Evolutionary conservation across 2,888 invertebrate species (phyloP).

Genomic region (Ommatoiulus sabulosus): DNA sequence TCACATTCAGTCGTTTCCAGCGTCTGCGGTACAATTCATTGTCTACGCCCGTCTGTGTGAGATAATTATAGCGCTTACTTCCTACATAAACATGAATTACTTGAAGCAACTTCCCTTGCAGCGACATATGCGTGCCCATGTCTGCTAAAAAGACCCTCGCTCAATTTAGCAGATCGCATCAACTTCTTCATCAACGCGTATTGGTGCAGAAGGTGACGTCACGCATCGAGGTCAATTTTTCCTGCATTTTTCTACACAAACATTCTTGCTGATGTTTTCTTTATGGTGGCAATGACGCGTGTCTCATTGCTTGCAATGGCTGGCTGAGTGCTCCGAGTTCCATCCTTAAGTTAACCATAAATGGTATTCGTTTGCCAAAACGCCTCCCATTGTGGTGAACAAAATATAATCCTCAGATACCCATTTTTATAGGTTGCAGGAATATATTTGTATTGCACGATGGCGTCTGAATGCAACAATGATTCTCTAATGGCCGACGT

Average conservation of each 20-base stretch:
- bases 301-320: slow-evolving; percentile 21
- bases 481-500: not conserved
- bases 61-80: slow-evolving; percentile 35
- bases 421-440: not conserved
- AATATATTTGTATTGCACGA: not conserved
- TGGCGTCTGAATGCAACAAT: slow-evolving; percentile 28
- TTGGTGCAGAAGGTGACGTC: not conserved
- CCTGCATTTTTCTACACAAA: not conserved
- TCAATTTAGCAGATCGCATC: not conserved
- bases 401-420: not conserved
- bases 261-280: not conserved
- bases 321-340: not conserved
- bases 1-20: not conserved
- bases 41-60: slow-evolving; percentile 36
- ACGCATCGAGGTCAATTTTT: not conserved
- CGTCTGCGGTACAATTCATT: slow-evolving; percentile 9
- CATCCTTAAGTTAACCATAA: not conserved
- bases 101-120: not conserved
- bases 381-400: slow-evolving; percentile 32
- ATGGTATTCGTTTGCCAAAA: slow-evolving; percentile 30
- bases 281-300: slow-evolving; percentile 38
- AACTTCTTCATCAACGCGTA: not conserved
- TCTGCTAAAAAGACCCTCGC: not conserved
- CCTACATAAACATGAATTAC: slow-evolving; percentile 32
- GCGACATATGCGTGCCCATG: not conserved